Evolutionary conservation across 2,113 vertebrate genomes (phyloP).

Genomic region (Salvelinus sp.): DNA sequence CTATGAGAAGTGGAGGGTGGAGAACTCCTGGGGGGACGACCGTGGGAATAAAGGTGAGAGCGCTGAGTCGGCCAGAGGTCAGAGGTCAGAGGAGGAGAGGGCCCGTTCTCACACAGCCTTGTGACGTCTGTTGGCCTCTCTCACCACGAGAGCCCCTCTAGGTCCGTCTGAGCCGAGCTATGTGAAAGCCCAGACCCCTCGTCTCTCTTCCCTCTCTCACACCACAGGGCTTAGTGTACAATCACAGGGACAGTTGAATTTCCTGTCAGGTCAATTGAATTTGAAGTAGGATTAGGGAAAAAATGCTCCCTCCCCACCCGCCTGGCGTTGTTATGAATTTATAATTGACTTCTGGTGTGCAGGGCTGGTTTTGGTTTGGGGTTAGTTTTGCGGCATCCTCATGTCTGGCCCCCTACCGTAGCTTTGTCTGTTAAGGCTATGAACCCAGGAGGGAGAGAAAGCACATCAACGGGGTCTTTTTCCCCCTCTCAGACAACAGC

Average conservation of each 20-base stretch:
- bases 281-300: conserved; percentile 8
- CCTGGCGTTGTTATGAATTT: conserved; percentile 50
- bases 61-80: conserved; percentile 13
- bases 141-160: too few species aligned
- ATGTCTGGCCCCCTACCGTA: conserved; percentile 21
- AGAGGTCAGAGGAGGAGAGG: conserved; percentile 15
- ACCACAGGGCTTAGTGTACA: too few species aligned
- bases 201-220: conserved; percentile 5
- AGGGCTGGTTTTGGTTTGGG: too few species aligned
- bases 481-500: too few species aligned
- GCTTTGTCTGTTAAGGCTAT: too few species aligned
- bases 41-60: conserved; percentile 93
- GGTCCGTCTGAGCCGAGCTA: too few species aligned
- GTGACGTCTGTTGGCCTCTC: not conserved
- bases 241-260: too few species aligned
- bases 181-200: not conserved
- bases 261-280: too few species aligned
- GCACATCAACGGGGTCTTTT: too few species aligned
- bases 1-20: conserved; percentile 94
- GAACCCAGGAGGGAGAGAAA: too few species aligned
- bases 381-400: not conserved
- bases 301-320: conserved; percentile 2
- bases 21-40: conserved; percentile 98
- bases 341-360: conserved; percentile 28
- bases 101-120: conserved; percentile 1